Base-by-base conservation (phyloP, 2,797 vertebrate genomes). In the Tiaroga cobitis region DNA sequence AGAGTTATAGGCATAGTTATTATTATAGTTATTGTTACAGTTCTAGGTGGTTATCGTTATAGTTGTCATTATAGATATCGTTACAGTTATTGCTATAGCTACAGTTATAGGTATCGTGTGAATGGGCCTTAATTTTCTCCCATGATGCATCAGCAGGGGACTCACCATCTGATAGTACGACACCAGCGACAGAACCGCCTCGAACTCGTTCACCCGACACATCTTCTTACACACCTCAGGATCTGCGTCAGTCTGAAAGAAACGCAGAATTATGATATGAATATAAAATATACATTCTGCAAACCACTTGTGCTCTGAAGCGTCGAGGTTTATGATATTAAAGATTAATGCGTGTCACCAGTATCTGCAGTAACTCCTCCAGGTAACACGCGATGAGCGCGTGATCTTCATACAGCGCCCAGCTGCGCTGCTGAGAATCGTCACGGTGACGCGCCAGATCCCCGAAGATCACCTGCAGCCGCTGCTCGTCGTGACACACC, bases 101-200 rank as follows among this genome's bases (percentile, higher is more conserved):
- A 13, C 2, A 15, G 59, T 61, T 26, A 2, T 54, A 54, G 7
- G 51, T 21, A 54, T 54, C 7, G 11, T 26, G n/a, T 26, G 59
- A 61, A 67, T 32, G 18, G 8, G 18, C 34, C 34, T 37, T 19
- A 18, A 67, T 21, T 5, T 24, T 68, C 34, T 67, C 41, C 15
- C 39, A 46, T 21, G 37, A 67, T 29, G n/a, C 65, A 54, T 21
- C 5, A 70, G 67, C 5, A 70, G 51, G 51, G 19, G 18, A 34
- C 96, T 95, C 93, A 99, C 98, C 98, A 99, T 99, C 92, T 99
- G 98, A 92, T 98, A 99, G 91, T 99, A 99, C 0, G 97, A 95
- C 89, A 99, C 97, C 37, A 99, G 95, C 32, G 98, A 99, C 83
- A 97, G 88, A 75, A 99, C 94, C 0, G 97, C 97, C 91, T 99